Base-by-base conservation (phyloP, 2,888 invertebrate species). In the Saturnia pavonia region DNA sequence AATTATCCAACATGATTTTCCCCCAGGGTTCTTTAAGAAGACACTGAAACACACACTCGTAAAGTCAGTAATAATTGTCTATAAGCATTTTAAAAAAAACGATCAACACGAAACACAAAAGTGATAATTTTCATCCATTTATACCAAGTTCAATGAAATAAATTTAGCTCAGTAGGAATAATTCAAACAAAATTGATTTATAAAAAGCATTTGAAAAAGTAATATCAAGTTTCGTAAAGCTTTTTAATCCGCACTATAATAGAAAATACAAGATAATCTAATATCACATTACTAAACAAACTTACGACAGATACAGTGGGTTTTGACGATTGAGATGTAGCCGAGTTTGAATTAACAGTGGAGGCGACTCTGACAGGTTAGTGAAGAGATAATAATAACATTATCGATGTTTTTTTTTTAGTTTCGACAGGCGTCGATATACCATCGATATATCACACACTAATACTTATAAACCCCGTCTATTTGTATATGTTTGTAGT, bases 341-440 rank as follows among this genome's bases (percentile, higher is more conserved):
- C 78, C 16, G 77, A 82, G 81, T 81, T 80, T 76, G 80, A 82
- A 85, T 87, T 85, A 87, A 86, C 86, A 82, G 85, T 40, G 65
- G 34, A 65, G 40, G 57, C 57, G 79, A 82, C 73, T 19, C 57
- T 45, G 45, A 51, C 68, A 27, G 60, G 69, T 57, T 69, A 57
- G 57, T 27, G 60, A 67, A 12, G 42, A 14, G 34, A 19, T n/a
- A 54, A 34, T 34, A 4, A 34, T 34, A 6, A 34, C n/a, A n/a
- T n/a, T 34, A 34, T 34, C 34, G 34, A 34, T 34, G 2, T 34
- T 34, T 34, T 34, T n/a, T n/a, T n/a, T n/a, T n/a, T n/a, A n/a
- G n/a, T n/a, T n/a, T n/a, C n/a, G n/a, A n/a, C n/a, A n/a, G n/a
- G n/a, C n/a, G n/a, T n/a, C n/a, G n/a, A n/a, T n/a, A n/a, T n/a